Percentiles rank a stretch among this genome's conserved stretches.
phyloP scores from a whole-genome alignment of 2,797 vertebrate genomes.

The Sebastiscus tertius region DNA sequence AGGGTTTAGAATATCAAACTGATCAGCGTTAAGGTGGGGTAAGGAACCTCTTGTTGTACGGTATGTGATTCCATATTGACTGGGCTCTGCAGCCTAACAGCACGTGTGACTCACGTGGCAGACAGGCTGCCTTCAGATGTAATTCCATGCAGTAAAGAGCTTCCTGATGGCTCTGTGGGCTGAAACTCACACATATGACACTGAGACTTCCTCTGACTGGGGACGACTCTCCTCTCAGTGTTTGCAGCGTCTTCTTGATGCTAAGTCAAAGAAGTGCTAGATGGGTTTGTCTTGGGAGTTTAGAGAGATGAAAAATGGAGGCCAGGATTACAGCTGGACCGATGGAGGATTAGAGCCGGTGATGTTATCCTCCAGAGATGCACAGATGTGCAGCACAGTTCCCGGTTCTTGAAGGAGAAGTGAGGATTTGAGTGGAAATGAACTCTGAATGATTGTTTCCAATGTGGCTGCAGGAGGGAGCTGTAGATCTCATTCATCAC shows the following conservation, averaged over 20 bases:
- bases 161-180: no score
- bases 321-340: slow-evolving; percentile 46
- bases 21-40: no score
- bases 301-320: not conserved
- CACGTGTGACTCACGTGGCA: no score
- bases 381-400: slow-evolving; percentile 60
- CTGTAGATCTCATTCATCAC: slow-evolving; percentile 34
- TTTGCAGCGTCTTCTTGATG: not conserved
- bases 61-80: no score
- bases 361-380: slow-evolving; percentile 66
- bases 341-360: slow-evolving; percentile 31
- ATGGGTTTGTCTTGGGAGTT: slow-evolving; percentile 2
- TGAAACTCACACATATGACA: no score
- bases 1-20: no score
- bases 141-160: no score
- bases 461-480: slow-evolving; percentile 22
- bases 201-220: no score
- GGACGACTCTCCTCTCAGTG: no score
- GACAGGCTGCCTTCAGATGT: no score
- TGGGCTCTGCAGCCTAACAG: no score
- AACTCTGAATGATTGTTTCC: slow-evolving; percentile 28
- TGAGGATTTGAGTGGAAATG: slow-evolving; percentile 39
- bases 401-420: slow-evolving; percentile 30
- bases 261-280: not conserved
- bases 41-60: no score